These are phyloP conservation scores for Gadus chalcogrammus DNA, from an alignment of 2,113 vertebrate genomes.

Conservation along the genomic window DNA sequence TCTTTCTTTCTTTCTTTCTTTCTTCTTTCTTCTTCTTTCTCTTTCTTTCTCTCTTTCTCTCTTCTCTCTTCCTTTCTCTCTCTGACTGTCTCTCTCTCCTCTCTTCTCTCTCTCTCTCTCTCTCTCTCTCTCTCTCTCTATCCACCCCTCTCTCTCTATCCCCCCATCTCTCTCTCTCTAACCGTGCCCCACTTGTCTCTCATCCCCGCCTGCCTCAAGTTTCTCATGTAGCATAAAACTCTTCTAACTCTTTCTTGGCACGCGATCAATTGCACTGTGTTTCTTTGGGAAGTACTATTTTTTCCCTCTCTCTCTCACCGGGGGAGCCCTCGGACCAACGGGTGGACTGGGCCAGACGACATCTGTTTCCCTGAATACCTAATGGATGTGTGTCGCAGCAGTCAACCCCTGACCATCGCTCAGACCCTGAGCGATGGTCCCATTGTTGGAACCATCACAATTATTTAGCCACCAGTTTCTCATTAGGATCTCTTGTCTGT, in stretches of 20 bases:
- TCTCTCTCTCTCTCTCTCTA: background rate
- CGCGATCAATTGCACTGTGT: conserved; percentile 39
- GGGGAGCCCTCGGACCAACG: conserved; percentile 48
- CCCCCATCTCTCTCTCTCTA: background rate
- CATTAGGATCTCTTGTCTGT: conserved; percentile 40
- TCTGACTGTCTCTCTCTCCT: background rate
- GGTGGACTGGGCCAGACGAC: conserved; percentile 47
- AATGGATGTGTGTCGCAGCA: conserved; percentile 60
- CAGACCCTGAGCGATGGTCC: conserved; percentile 52
- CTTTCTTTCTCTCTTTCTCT: too few species aligned
- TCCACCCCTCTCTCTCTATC: background rate
- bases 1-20: background rate
- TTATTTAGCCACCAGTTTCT: conserved; percentile 61
- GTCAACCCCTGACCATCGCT: conserved; percentile 49
- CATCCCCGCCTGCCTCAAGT: background rate
- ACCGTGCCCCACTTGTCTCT: background rate
- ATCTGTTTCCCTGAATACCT: conserved; percentile 71
- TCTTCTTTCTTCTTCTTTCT: background rate
- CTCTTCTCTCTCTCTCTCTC: background rate
- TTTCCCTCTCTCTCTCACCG: conserved; percentile 25
- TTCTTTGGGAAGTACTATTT: conserved; percentile 52
- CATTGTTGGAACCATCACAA: conserved; percentile 58
- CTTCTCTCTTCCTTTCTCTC: background rate
- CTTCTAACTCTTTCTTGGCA: conserved; percentile 52
- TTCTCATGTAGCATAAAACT: conserved; percentile 34